Evolutionary conservation across 2,888 invertebrate species (phyloP), one percentile per base, ranked within the genome.

Genomic region (Mesorhabditis sp.): DNA sequence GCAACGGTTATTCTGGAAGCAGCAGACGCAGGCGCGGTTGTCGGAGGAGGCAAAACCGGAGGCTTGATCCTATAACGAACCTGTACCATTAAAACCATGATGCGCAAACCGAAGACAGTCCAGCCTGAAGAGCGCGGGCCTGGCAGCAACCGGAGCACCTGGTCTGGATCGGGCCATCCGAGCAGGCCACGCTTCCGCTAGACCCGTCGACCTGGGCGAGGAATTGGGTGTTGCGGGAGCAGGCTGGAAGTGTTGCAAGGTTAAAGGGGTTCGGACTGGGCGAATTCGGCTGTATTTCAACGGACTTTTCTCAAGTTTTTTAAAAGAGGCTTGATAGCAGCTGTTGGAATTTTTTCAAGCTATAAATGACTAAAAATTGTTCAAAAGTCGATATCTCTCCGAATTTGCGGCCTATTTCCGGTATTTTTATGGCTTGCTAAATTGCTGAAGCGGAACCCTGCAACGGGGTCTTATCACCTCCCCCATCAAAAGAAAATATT

Each of bases 1-100:
- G 43, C 69, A 69, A 63, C 69, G 65, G 64, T 65, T 45, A 58
- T 72, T 74, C 62, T 69, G 70, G 71, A 72, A 65, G 64, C 74
- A 74, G 66, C 74, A 74, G 15, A 74, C 72, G n/a, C 74, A 74
- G 5, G 45, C 68, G 68, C 71, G 66, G 4, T 58, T 64, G 42
- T 72, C 71, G 66, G 68, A 71, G 28, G 74, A 74, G 63, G 72
- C 70, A 72, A 74, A 74, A 64, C 74, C 74, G 44, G 68, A 42
- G 4, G 66, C 10, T 50, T 50, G 7, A 13, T 50, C 58, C n/a
- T 50, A 50, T n/a, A 50, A 50, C 10, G 7, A 10, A 13, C 7
- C 2, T 50, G 1, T 50, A 50, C 58, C n/a, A 50, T 13, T 50
- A n/a, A n/a, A 50, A 13, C n/a, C 7, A 50, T 50, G 58, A 50